Conservation (phyloP, 2,797 vertebrate species). For the Chaetophractus vellerosus region DNA sequence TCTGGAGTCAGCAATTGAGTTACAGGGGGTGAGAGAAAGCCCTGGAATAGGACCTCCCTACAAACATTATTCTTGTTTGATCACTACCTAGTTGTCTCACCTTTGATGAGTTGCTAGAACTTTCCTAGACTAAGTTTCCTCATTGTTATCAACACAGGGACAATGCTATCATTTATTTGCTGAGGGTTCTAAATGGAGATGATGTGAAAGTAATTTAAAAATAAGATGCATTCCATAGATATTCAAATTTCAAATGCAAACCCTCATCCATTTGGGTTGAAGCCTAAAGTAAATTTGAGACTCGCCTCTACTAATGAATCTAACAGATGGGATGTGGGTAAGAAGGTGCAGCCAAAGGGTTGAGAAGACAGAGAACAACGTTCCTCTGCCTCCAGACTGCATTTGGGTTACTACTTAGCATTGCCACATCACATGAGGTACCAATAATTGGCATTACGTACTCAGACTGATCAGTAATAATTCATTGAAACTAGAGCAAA, state of each 20-base stretch:
- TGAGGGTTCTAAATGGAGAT: background rate
- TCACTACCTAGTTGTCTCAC: background rate
- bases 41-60: background rate
- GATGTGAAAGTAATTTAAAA: slow-evolving; percentile 22
- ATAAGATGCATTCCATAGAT: background rate
- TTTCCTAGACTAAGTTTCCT: background rate
- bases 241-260: background rate
- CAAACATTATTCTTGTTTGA: background rate
- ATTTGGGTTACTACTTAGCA: background rate
- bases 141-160: background rate
- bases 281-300: background rate
- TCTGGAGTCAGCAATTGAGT: background rate
- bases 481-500: slow-evolving; percentile 39
- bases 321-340: background rate
- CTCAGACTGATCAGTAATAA: background rate
- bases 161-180: background rate
- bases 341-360: background rate
- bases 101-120: background rate
- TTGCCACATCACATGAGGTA: background rate
- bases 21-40: rapidly evolving
- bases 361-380: background rate
- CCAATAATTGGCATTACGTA: background rate
- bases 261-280: background rate
- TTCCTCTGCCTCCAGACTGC: rapidly evolving
- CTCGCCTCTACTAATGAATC: background rate